phyloP scores from a whole-genome alignment of 2,113 vertebrate genomes.

The Thermophis baileyi region DNA sequence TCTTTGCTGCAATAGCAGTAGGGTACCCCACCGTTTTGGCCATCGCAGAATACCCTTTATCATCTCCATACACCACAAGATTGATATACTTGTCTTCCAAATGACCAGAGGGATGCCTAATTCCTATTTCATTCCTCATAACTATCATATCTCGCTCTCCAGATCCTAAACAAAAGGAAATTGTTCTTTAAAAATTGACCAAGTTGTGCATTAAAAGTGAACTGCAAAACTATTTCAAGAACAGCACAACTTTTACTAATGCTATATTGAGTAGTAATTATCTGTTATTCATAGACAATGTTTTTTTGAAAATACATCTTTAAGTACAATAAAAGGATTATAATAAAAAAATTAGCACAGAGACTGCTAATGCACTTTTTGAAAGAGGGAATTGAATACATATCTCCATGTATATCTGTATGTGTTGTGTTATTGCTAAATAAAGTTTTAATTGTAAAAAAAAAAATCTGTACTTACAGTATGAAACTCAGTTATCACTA shows the following conservation, averaged over 20 bases:
- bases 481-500: neutral
- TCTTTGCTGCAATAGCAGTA: constrained; percentile 86
- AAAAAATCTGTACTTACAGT: neutral
- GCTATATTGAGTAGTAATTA: neutral
- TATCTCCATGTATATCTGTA: neutral
- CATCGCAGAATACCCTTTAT: constrained; percentile 91
- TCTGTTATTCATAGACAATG: neutral
- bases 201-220: neutral
- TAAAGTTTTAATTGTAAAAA: neutral
- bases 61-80: constrained; percentile 90
- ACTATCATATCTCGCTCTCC: constrained; percentile 91
- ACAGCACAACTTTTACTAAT: neutral
- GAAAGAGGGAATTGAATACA: neutral
- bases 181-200: neutral
- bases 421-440: neutral
- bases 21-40: constrained; percentile 95
- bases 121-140: constrained; percentile 87
- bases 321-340: neutral
- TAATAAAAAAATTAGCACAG: neutral
- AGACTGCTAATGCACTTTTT: neutral
- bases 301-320: neutral
- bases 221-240: neutral
- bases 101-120: constrained; percentile 89
- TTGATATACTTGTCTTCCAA: constrained; percentile 86
- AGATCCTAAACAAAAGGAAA: constrained; percentile 67